phyloP scores from a whole-genome alignment of 2,888 invertebrate species.

The Charanyca ferruginea region DNA sequence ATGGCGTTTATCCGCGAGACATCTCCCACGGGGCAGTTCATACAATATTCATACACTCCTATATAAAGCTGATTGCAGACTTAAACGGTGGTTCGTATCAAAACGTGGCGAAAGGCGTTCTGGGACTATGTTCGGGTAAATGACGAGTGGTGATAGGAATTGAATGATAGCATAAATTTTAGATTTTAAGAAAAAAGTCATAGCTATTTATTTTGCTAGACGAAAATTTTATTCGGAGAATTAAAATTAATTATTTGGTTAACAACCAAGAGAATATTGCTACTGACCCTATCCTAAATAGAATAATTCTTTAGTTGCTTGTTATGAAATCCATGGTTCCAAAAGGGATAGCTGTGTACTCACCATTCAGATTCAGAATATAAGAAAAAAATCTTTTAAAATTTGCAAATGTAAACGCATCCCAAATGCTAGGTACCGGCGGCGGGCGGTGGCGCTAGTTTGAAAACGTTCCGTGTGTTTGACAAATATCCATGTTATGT shows the following conservation, averaged over 20 bases:
- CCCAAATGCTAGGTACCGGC: conserved; percentile 45
- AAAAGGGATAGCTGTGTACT: too few species aligned
- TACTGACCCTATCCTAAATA: too few species aligned
- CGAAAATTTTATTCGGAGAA: too few species aligned
- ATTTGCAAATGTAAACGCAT: conserved; percentile 25
- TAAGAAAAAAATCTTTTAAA: neutral
- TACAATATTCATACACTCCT: conserved; percentile 83
- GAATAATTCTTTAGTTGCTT: too few species aligned
- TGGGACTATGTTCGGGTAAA: conserved; percentile 45
- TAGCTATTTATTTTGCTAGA: too few species aligned
- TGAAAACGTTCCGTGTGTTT: conserved; percentile 69
- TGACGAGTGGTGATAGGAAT: conserved; percentile 42
- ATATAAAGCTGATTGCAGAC: conserved; percentile 76
- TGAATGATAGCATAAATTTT: conserved; percentile 13
- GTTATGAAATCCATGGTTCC: too few species aligned
- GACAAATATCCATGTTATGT: conserved; percentile 82
- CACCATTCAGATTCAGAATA: neutral
- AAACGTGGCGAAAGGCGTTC: conserved; percentile 45
- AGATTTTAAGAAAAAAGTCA: neutral
- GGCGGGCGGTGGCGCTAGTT: conserved; percentile 43
- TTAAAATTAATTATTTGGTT: too few species aligned
- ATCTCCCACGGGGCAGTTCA: conserved; percentile 82
- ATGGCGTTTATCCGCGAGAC: conserved; percentile 81
- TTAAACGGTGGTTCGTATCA: conserved; percentile 61
- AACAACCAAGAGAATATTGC: too few species aligned